Evolutionary conservation across 2,888 invertebrate species (phyloP).

Genomic region (Mesorhabditis belari): DNA sequence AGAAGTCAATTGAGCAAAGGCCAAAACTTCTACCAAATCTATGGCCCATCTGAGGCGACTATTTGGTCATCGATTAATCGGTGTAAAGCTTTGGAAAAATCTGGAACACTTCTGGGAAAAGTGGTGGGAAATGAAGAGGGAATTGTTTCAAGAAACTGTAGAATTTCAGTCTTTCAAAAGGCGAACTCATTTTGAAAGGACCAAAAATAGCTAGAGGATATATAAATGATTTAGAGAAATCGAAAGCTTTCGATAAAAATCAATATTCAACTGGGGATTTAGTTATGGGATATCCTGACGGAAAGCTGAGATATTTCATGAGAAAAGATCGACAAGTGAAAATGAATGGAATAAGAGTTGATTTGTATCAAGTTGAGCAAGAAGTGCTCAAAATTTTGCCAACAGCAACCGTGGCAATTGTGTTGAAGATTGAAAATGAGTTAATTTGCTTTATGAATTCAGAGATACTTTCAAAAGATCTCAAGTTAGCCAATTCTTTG

Average conservation of each 20-base stretch:
- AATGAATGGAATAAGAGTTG: slow-evolving; percentile 25
- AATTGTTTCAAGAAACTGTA: not conserved
- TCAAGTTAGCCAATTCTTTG: not conserved
- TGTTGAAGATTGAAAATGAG: not conserved
- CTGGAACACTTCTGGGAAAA: slow-evolving; percentile 27
- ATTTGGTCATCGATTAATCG: slow-evolving; percentile 33
- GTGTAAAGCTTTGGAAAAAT: slow-evolving; percentile 7
- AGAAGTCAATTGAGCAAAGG: slow-evolving; percentile 1
- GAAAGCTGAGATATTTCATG: slow-evolving; percentile 16
- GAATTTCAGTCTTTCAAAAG: slow-evolving; percentile 3
- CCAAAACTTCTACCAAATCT: slow-evolving; percentile 33
- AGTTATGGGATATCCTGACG: slow-evolving; percentile 6
- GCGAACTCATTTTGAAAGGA: slow-evolving; percentile 17
- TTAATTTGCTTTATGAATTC: not conserved
- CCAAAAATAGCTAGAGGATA: slow-evolving; percentile 24
- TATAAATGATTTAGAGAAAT: not conserved
- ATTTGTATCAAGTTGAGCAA: slow-evolving; percentile 17
- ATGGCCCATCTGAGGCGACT: slow-evolving; percentile 47
- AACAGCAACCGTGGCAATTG: not conserved
- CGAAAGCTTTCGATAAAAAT: not conserved
- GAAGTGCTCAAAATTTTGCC: slow-evolving; percentile 1
- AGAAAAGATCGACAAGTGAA: slow-evolving; percentile 37
- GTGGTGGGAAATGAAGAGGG: slow-evolving; percentile 16
- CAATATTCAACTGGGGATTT: slow-evolving; percentile 23
- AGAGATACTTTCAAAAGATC: not conserved